Evolutionary conservation across 1,140 invertebrate species (phyloP).

Genomic region (Medauroidea extradentata): DNA sequence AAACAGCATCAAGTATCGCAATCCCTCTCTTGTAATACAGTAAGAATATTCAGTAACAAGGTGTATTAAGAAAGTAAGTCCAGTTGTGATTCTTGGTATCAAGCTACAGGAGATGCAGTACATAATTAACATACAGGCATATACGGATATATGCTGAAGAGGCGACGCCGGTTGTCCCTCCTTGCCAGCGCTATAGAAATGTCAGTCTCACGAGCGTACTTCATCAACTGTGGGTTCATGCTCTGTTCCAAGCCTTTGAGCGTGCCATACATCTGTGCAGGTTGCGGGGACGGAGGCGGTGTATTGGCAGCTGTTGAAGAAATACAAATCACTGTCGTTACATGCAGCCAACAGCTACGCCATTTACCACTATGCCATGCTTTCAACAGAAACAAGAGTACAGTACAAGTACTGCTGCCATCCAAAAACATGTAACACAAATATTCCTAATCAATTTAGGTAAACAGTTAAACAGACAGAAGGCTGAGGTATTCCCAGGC

Average conservation of each 20-base stretch:
- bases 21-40: too few species aligned
- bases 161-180: slow-evolving; percentile 65
- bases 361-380: not conserved
- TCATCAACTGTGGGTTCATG: slow-evolving; percentile 84
- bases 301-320: slow-evolving; percentile 43
- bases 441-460: not conserved
- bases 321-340: not conserved
- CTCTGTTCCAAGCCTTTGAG: slow-evolving; percentile 82
- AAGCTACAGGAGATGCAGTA: not conserved
- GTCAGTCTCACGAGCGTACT: slow-evolving; percentile 86
- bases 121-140: slow-evolving; percentile 46
- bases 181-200: slow-evolving; percentile 73
- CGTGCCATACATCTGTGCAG: slow-evolving; percentile 57
- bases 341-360: too few species aligned
- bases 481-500: too few species aligned
- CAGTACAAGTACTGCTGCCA: too few species aligned
- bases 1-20: too few species aligned
- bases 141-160: slow-evolving; percentile 63
- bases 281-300: slow-evolving; percentile 52
- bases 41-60: too few species aligned
- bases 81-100: too few species aligned
- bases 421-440: too few species aligned
- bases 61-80: slow-evolving; percentile 1
- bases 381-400: not conserved
- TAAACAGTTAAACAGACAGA: too few species aligned